Evolutionary conservation across 2,888 invertebrate species (phyloP).

Genomic region (Apamea crenata): DNA sequence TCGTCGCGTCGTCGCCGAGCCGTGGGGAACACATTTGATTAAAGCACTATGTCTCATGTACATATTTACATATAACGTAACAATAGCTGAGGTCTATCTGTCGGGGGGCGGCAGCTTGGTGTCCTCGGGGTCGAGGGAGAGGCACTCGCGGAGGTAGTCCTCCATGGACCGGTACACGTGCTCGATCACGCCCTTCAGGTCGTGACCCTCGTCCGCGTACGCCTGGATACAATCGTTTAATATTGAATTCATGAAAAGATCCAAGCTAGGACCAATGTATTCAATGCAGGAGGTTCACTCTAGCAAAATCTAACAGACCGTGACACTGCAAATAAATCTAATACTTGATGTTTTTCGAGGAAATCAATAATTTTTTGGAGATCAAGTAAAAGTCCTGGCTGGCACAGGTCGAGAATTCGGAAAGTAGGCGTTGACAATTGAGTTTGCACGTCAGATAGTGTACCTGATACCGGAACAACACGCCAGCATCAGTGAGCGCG

Average conservation of each 20-base stretch:
- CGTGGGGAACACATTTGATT: slow-evolving; percentile 87
- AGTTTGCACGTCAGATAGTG: background rate
- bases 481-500: slow-evolving; percentile 96
- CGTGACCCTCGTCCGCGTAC: slow-evolving; percentile 97
- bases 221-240: slow-evolving; percentile 90
- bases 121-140: slow-evolving; percentile 95
- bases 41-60: slow-evolving; percentile 88
- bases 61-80: slow-evolving; percentile 87
- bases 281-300: background rate
- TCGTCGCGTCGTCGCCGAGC: slow-evolving; percentile 68
- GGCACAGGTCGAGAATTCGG: background rate
- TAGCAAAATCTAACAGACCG: background rate
- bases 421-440: no score
- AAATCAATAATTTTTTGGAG: background rate
- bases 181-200: slow-evolving; percentile 95
- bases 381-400: background rate
- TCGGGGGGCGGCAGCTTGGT: slow-evolving; percentile 91
- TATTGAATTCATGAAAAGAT: background rate
- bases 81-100: slow-evolving; percentile 83
- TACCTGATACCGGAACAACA: slow-evolving; percentile 98
- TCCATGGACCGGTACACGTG: slow-evolving; percentile 98
- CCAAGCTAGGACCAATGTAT: background rate
- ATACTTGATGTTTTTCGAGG: background rate
- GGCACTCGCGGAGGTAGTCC: slow-evolving; percentile 97
- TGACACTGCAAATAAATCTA: background rate